A percentile compares a stretch with the other conserved stretches of the same genome.
Conservation (phyloP, 2,113 vertebrate genomes). For the Chrysochloris asiatica region DNA sequence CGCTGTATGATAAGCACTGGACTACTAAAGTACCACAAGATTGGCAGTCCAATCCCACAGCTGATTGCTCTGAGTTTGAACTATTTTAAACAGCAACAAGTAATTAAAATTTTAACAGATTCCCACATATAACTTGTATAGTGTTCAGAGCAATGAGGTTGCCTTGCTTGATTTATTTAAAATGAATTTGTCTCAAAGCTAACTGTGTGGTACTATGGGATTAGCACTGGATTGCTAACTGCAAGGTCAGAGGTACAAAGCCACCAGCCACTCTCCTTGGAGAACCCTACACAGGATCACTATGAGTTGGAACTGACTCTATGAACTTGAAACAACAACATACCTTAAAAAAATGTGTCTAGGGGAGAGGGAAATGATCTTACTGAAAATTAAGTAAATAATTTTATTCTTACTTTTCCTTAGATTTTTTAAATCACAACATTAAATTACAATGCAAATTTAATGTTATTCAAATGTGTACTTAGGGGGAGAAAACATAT, state of each 20-base stretch:
- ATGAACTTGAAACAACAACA: no score
- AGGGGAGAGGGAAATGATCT: background rate
- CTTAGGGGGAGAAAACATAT: background rate
- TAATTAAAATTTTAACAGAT: background rate
- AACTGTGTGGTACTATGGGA: background rate
- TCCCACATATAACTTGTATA: background rate
- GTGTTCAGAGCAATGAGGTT: background rate
- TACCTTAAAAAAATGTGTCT: background rate
- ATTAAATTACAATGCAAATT: background rate
- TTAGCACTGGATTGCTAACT: no score
- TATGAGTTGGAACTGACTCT: no score
- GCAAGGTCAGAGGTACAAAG: no score
- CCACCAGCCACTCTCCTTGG: no score
- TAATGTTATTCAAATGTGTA: conserved; percentile 1
- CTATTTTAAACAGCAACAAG: no score
- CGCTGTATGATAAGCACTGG: no score
- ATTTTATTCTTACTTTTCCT: background rate
- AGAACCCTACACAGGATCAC: no score
- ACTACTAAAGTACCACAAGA: no score
- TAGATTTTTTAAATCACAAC: background rate
- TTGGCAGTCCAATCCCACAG: no score
- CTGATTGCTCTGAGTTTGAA: no score
- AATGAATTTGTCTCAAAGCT: conserved; percentile 34
- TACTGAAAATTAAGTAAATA: conserved; percentile 1
- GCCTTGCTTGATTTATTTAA: conserved; percentile 16